A percentile compares a stretch with the other conserved stretches of the same genome.
Conservation (phyloP, 2,113 vertebrate species). For the Rattus rattus region DNA sequence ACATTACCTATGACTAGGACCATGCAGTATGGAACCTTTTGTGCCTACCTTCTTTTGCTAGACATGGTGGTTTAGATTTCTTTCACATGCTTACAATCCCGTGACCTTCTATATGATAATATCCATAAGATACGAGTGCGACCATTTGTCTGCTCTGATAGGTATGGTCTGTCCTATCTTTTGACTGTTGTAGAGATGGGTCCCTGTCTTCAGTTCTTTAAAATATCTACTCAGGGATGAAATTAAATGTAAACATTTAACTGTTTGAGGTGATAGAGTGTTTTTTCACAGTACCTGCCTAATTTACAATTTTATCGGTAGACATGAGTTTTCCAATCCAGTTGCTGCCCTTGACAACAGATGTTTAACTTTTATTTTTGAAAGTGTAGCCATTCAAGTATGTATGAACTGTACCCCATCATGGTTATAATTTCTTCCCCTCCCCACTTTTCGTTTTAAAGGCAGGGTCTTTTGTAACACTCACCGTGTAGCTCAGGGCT, state of each 20-base stretch:
- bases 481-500: too few species aligned
- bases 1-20: background rate
- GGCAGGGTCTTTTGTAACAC: background rate
- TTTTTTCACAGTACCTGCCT: background rate
- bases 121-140: background rate
- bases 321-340: background rate
- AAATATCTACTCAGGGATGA: background rate
- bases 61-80: background rate
- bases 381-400: background rate
- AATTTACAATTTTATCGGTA: background rate
- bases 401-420: background rate
- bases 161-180: background rate
- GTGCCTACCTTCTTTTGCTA: background rate
- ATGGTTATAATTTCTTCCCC: background rate
- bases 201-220: background rate
- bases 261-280: background rate
- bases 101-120: background rate
- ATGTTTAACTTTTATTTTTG: background rate
- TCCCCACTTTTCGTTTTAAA: background rate
- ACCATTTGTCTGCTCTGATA: background rate
- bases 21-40: background rate
- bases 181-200: background rate
- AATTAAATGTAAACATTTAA: background rate
- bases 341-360: background rate
- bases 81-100: background rate